Percentiles rank a stretch among this genome's conserved stretches.
phyloP scores from a whole-genome alignment of 1,140 invertebrate species.

The Antheraea mylitta region DNA sequence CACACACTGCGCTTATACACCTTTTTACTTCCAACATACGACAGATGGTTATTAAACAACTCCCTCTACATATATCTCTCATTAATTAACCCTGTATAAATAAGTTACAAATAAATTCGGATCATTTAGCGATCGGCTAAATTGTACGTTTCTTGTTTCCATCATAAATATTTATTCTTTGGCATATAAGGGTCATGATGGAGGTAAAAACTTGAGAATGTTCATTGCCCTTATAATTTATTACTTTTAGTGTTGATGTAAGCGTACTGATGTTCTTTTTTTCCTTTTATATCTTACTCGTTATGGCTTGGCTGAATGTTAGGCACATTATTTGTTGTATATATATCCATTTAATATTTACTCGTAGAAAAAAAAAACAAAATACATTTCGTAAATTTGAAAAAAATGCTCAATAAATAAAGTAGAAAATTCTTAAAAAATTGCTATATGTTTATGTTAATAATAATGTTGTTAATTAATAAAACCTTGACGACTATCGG shows the following conservation, averaged over 20 bases:
- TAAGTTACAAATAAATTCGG: neutral
- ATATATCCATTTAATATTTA: no score
- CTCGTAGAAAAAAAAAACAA: no score
- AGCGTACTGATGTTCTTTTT: neutral
- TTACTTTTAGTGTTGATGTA: conserved; percentile 3
- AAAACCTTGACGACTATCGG: no score
- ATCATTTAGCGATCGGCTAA: neutral
- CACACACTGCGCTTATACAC: no score
- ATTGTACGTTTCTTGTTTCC: neutral
- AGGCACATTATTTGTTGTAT: neutral
- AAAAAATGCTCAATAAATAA: no score
- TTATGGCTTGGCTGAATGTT: neutral
- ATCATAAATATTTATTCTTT: conserved; percentile 2
- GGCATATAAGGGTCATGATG: neutral
- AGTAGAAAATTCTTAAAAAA: no score
- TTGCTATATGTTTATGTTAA: no score
- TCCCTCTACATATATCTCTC: neutral
- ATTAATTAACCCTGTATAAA: neutral
- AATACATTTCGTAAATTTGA: no score
- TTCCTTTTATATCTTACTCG: neutral
- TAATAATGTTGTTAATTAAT: no score
- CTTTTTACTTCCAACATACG: no score
- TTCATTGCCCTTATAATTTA: conserved; percentile 4
- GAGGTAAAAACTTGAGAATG: neutral
- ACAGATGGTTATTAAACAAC: neutral